Base-by-base conservation (phyloP, 2,797 vertebrate genomes). In the Coracias cyanogaster region DNA sequence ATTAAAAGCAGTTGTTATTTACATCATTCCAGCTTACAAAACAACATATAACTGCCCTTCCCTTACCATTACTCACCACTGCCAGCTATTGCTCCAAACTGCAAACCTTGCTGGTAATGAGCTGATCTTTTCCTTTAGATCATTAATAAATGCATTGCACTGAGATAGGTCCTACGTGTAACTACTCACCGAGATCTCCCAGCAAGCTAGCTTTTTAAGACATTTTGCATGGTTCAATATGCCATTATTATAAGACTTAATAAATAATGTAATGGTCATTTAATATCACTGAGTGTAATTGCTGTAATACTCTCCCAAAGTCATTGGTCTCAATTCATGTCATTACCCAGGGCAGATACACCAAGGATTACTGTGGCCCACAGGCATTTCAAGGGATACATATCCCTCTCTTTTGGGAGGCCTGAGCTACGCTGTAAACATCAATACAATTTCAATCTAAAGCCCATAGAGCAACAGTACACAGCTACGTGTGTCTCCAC, bases 1-100 rank as follows among this genome's bases (percentile, higher is more conserved):
- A 19, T 28, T 87, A 51, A 35, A 91, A 92, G 20, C n/a, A 48
- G 28, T 69, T 24, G 16, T 84, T 74, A 82, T 72, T 95, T 88
- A 79, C 90, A 92, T 48, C 51, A 78, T 67, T 74, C 37, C 61
- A 90, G 60, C 25, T 71, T 52, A 74, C 26, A 80, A 48, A 80
- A 20, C 1, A 3, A 54, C 15, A 3, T 35, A 20, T 17, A 71
- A 64, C 22, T 79, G 33, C 29, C 49, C 48, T 90, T 76, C 21
- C 28, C 37, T 90, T 60, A 41, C 48, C 57, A 6, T 65, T 66
- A 74, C 28, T 88, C 69, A 74, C 52, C 57, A 24, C 19, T 51
- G 54, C 28, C 49, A 78, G 54, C 31, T 87, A 49, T 45, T 87
- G 35, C 57, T 82, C 62, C 54, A 83, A 90, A 82, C 39, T 49